Conservation (phyloP, 2,888 invertebrate genomes). For the Lasioglossum malachurum region DNA sequence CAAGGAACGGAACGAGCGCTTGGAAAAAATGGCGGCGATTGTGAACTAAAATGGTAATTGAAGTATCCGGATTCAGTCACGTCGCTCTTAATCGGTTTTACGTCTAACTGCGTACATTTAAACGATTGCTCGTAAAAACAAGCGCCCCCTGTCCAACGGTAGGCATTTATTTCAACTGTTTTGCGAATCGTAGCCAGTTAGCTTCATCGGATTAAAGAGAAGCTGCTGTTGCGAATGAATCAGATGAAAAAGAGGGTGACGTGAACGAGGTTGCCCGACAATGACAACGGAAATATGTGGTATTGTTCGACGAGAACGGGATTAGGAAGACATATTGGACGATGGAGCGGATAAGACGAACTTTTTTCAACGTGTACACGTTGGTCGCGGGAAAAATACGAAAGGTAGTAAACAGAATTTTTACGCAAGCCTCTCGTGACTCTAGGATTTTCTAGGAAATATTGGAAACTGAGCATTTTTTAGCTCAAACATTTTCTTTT, state of each 20-base stretch:
- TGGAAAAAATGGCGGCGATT: conserved; percentile 8
- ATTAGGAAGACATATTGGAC: conserved; percentile 21
- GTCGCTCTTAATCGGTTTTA: conserved; percentile 55
- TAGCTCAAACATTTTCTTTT: background rate
- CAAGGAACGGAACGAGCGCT: background rate
- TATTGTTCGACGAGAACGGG: conserved; percentile 31
- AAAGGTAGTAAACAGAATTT: background rate
- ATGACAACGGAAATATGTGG: conserved; percentile 28
- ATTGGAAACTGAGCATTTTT: background rate
- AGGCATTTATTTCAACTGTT: conserved; percentile 43
- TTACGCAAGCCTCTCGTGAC: background rate
- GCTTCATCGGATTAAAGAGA: conserved; percentile 57
- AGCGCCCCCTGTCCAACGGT: conserved; percentile 3
- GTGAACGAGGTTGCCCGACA: background rate
- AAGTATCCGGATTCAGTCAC: conserved; percentile 17
- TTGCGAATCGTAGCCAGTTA: conserved; percentile 45
- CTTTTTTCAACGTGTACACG: conserved; percentile 7
- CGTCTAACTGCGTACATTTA: conserved; percentile 52
- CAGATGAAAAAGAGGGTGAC: conserved; percentile 27
- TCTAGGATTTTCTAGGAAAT: background rate
- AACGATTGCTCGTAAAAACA: conserved; percentile 56
- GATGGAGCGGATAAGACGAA: conserved; percentile 30
- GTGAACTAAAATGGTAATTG: conserved; percentile 27
- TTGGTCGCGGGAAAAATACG: background rate
- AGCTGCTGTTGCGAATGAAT: conserved; percentile 31